Evolutionary conservation across 2,888 invertebrate genomes (phyloP), one percentile per base, ranked within the genome.

Genomic region (Cephus pulcher): DNA sequence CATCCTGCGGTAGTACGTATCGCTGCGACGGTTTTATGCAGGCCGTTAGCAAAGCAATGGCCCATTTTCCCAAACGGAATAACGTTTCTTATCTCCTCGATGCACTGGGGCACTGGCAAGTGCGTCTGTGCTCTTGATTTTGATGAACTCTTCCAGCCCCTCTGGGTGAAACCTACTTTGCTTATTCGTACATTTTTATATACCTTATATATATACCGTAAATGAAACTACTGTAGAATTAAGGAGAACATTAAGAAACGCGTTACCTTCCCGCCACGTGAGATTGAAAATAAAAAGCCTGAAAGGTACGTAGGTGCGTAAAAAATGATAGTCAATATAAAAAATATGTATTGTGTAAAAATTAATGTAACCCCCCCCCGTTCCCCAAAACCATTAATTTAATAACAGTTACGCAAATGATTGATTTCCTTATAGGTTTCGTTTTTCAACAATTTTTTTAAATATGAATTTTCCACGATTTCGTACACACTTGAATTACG

Each of bases 1-100:
- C 81, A 80, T 75, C 82, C 79, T 81, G 81, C 79, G 79, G 77
- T 79, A 81, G 82, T 81, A 83, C 83, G 84, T 85, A 83, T 84
- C 82, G 76, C 40, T 80, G 82, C 82, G 85, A 86, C 85, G 86
- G 86, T 88, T 88, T 88, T 88, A 88, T 88, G 87, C 87, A 85
- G 83, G 82, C 82, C 84, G 85, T 87, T 87, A 87, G 82, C 83
- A 79, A 81, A 82, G 82, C 87, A 84, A 86, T 84, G 86, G 85
- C 84, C 87, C 86, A 86, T 86, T 87, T 85, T 85, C 77, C 84
- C 81, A 82, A 82, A 81, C 84, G 79, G 81, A 84, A 82, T 81
- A 80, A 82, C 79, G 81, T 80, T 83, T 79, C 87, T 88, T 87
- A 87, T 87, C 88, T 84, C 76, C 78, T 76, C 79, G 80, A 80